phyloP scores from a whole-genome alignment of 2,797 vertebrate genomes.

The Podargus strigoides region DNA sequence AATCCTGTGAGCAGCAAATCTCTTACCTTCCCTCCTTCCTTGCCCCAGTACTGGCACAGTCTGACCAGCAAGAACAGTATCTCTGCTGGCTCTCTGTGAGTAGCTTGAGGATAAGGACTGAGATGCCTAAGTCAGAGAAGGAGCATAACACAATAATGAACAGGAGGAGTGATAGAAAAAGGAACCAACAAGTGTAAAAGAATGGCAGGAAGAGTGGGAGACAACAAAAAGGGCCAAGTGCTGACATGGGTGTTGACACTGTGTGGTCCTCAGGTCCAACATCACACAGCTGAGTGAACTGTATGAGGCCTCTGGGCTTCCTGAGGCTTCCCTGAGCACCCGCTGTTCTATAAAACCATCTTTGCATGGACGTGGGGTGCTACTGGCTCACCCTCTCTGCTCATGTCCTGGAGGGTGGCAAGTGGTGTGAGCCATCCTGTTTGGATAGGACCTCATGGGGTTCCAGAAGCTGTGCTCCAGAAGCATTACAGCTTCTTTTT shows the following conservation, averaged over 20 bases:
- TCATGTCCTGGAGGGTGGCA: rapidly evolving
- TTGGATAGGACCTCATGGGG: background rate
- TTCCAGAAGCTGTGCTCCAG: background rate
- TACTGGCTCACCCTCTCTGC: background rate
- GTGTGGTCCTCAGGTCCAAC: background rate
- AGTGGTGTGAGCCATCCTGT: background rate
- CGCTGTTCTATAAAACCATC: background rate
- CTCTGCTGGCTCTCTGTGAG: background rate
- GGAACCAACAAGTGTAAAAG: background rate
- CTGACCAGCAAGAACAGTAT: background rate
- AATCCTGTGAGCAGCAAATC: background rate
- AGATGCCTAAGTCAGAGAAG: too few relatives aligned
- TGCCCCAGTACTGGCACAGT: background rate
- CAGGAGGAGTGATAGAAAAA: background rate
- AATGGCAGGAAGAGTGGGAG: background rate
- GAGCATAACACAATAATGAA: background rate
- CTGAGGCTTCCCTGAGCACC: background rate
- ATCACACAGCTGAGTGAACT: background rate
- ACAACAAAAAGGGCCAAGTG: background rate
- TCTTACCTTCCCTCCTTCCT: background rate
- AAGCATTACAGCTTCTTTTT: background rate
- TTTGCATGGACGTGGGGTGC: background rate
- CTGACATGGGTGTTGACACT: background rate
- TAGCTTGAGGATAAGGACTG: background rate
- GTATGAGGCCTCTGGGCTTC: background rate